These are phyloP conservation scores for Mallotus villosus DNA, from an alignment of 2,797 vertebrate species.

Conservation along the genomic window DNA sequence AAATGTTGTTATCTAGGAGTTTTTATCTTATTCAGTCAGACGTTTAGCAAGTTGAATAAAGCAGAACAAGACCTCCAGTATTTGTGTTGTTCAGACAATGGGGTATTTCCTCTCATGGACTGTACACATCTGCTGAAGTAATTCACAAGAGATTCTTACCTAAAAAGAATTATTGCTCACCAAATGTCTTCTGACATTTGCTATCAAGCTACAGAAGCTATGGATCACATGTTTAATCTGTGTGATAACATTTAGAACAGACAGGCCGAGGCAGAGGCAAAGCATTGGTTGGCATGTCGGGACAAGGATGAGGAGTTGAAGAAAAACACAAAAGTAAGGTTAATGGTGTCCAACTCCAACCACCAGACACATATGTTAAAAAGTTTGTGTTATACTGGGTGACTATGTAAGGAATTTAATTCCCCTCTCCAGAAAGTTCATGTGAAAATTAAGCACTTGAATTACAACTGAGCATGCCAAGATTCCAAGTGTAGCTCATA, in stretches of 20 bases:
- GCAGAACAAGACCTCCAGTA: too few species aligned
- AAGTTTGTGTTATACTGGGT: background rate
- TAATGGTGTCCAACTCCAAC: background rate
- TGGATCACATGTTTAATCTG: background rate
- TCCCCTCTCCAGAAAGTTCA: conserved; percentile 1
- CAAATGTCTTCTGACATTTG: background rate
- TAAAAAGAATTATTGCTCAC: background rate
- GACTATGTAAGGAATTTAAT: background rate
- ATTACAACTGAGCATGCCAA: background rate
- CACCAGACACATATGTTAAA: background rate
- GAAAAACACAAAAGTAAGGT: background rate
- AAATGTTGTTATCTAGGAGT: too few species aligned
- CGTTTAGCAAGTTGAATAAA: too few species aligned
- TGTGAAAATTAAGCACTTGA: background rate
- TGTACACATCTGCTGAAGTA: background rate
- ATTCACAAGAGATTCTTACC: background rate
- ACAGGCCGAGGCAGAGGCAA: background rate
- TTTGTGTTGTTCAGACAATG: background rate
- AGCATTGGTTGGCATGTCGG: background rate
- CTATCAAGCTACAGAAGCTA: background rate
- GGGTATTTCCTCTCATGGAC: background rate
- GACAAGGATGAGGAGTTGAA: background rate
- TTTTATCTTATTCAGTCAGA: background rate
- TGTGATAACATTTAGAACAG: background rate
- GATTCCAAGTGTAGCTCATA: background rate